Evolutionary conservation across 2,113 vertebrate genomes (phyloP).

Genomic region (Accipiter virgatus): DNA sequence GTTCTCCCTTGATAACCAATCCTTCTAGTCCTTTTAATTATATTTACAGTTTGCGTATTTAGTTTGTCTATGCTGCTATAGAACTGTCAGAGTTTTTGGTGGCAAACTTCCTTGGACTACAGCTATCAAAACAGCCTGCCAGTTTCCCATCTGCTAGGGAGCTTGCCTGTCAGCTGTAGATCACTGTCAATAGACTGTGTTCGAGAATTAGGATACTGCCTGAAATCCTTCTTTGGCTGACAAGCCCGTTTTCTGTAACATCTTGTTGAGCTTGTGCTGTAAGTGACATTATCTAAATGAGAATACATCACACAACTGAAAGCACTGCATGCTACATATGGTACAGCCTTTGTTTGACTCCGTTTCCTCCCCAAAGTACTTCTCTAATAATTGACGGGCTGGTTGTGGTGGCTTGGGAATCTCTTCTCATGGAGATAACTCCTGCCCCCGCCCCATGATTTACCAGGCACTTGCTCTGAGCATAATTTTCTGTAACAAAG

Average conservation of each 20-base stretch:
- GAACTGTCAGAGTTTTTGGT: neutral
- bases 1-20: neutral
- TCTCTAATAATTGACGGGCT: neutral
- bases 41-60: neutral
- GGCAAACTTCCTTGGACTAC: neutral
- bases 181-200: neutral
- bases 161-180: neutral
- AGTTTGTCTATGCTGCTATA: neutral
- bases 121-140: neutral
- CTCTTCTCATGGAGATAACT: neutral
- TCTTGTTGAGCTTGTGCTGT: neutral
- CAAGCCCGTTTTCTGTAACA: neutral
- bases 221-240: neutral
- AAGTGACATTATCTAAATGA: neutral
- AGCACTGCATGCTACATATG: fast-evolving
- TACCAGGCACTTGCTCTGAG: neutral
- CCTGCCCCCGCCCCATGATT: fast-evolving
- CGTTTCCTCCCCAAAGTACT: fast-evolving
- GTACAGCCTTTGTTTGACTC: neutral
- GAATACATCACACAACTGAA: fast-evolving
- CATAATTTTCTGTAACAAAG: neutral
- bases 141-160: conserved; percentile 19
- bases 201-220: neutral
- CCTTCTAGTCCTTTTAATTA: neutral
- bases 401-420: neutral